Evolutionary conservation across 2,888 invertebrate species (phyloP), one percentile per base, ranked within the genome.

Genomic region (Dyspetes luteomarginatus): DNA sequence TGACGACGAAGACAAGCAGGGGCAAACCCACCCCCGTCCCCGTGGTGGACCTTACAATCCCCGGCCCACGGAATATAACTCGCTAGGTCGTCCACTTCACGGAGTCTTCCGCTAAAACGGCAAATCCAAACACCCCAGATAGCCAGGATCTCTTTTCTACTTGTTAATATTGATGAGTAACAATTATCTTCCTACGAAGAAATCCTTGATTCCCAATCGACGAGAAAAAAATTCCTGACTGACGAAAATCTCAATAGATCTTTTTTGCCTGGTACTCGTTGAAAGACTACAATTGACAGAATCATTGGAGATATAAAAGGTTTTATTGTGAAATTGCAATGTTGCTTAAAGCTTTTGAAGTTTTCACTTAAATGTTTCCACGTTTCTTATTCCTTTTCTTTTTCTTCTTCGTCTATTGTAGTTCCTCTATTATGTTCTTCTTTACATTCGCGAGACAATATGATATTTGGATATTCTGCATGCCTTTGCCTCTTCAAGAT

Each of bases 1-100:
- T 88, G 88, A 89, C 87, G 86, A 89, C 88, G 87, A 89, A 87
- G 88, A 90, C 86, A 86, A 90, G 89, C 90, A 90, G 89, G 89
- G 89, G 88, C 84, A 88, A 85, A 79, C 86, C 89, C 89, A 89
- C 89, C 89, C 90, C 89, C 88, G 89, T 86, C 90, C 89, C 90
- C 89, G 90, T 89, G 89, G 89, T 89, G 89, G 87, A 88, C 85
- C 87, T 84, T 86, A 85, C 87, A 88, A 88, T 84, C 86, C 87
- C 86, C 89, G 86, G 86, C 88, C 86, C 82, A 83, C 85, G 86
- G 86, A 84, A 86, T 81, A 88, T 79, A 85, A 84, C 84, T 84
- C 85, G 83, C 81, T 84, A 88, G 83, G 68, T 82, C 83, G 85
- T 85, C 85, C 83, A 83, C 79, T 86, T 82, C 85, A 84, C 72